Base-by-base conservation (phyloP, 1,140 invertebrate genomes). In the Sarcophaga peregrina region DNA sequence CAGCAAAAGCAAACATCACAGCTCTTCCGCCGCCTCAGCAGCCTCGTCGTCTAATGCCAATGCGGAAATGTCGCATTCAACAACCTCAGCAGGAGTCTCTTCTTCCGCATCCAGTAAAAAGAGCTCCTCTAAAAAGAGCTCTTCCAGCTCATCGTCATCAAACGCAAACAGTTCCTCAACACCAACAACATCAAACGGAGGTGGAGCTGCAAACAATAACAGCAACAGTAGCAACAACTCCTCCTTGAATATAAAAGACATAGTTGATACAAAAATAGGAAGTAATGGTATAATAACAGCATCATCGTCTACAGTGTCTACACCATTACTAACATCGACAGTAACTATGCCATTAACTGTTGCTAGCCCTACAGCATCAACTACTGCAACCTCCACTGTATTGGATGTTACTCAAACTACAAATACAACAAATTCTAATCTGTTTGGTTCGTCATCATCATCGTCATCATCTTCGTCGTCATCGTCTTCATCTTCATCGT, bases 391-490 rank as follows among this genome's bases (percentile, higher is more conserved):
- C 25, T 47, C 20, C 37, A 48, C 58, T 11, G 25, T 11, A n/a
- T 62, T 62, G 20, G 62, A 83, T 78, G 62, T 68, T 13, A 5
- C 74, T 17, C 52, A 62, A 45, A 48, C 17, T 3, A 8, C 7
- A 48, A 46, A 8, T 47, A 20, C n/a, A 78, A 68, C 62, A 15
- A 78, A 78, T 52, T 47, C 48, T 20, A 50, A 48, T 78, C 47
- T 78, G 15, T 78, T 78, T 48, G 86, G 86, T 83, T 86, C 87
- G 78, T 86, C 86, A n/a, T 84, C 88, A 54, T 89, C 88, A 37
- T 89, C 89, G 75, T 89, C 88, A 0, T 89, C 88, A 72, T 89
- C 88, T 76, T 89, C 88, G 3, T 52, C 88, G 25, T 80, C 87
- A 7, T 89, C 88, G 15, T 87, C 87, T 37, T 81, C 80, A 8